Evolutionary conservation across 2,113 vertebrate genomes (phyloP).

Genomic region (Psammodynastes pulverulentus): DNA sequence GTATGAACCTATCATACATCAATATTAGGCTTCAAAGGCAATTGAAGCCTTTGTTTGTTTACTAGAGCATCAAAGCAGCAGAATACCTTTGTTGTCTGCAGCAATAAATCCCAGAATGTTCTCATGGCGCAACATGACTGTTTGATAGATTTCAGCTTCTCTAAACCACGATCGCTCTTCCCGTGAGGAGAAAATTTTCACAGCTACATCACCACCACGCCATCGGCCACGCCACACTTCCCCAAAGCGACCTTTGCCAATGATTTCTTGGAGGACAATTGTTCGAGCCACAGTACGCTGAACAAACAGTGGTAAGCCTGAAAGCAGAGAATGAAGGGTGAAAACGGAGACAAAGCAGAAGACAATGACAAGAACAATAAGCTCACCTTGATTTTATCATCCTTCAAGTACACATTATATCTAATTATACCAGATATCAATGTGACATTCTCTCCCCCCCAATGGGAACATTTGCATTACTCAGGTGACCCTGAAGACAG

Average conservation of each 20-base stretch:
- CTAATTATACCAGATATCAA: background rate
- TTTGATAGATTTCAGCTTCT: constrained; percentile 97
- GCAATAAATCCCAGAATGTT: constrained; percentile 98
- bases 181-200: constrained; percentile 97
- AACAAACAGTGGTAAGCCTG: constrained; percentile 93
- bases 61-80: rapidly evolving
- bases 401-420: background rate
- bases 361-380: rapidly evolving
- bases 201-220: constrained; percentile 93
- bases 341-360: background rate
- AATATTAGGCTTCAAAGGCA: background rate
- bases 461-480: background rate
- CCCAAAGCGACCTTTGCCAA: constrained; percentile 95
- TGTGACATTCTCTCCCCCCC: background rate
- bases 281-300: constrained; percentile 94
- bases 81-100: constrained; percentile 93
- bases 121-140: constrained; percentile 95
- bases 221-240: constrained; percentile 97
- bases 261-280: constrained; percentile 96
- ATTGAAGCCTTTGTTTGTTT: background rate
- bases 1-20: background rate
- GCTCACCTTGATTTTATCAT: background rate
- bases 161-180: constrained; percentile 98
- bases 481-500: too few relatives aligned
- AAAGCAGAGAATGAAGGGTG: background rate